phyloP scores from a whole-genome alignment of 2,113 vertebrate genomes.

The Petrocephalus microphthalmus region DNA sequence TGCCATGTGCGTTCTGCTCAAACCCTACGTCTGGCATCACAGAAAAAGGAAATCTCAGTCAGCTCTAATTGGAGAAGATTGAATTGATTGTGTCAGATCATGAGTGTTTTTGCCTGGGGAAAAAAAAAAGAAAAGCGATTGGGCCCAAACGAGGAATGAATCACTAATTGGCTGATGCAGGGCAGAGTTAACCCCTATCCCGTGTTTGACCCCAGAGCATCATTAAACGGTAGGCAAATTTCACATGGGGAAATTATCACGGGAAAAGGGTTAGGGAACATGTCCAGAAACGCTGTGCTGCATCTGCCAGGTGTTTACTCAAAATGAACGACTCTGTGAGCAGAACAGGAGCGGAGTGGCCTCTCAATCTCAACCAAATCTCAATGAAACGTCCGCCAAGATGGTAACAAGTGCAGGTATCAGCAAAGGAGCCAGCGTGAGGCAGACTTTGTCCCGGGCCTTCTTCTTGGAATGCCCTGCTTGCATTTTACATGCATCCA shows the following conservation, averaged over 20 bases:
- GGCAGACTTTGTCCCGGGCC: not conserved
- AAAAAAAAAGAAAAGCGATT: not conserved
- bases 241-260: no score
- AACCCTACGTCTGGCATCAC: not conserved
- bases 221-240: no score
- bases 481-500: not conserved
- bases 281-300: not conserved
- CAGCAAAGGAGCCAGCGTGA: not conserved
- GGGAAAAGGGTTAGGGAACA: no score
- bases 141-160: conserved; percentile 19
- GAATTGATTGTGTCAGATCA: conserved; percentile 22
- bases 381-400: no score
- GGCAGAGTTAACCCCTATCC: no score
- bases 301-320: not conserved
- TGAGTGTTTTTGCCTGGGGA: not conserved
- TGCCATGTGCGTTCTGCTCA: not conserved
- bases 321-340: not conserved
- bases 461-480: not conserved
- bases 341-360: not conserved
- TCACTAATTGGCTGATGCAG: not conserved
- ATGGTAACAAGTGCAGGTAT: not conserved
- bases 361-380: no score
- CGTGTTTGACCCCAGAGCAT: no score
- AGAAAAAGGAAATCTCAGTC: not conserved
- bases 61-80: conserved; percentile 10